Evolutionary conservation across 1,140 invertebrate species (phyloP).

Genomic region (Aphelenchoides avenae): DNA sequence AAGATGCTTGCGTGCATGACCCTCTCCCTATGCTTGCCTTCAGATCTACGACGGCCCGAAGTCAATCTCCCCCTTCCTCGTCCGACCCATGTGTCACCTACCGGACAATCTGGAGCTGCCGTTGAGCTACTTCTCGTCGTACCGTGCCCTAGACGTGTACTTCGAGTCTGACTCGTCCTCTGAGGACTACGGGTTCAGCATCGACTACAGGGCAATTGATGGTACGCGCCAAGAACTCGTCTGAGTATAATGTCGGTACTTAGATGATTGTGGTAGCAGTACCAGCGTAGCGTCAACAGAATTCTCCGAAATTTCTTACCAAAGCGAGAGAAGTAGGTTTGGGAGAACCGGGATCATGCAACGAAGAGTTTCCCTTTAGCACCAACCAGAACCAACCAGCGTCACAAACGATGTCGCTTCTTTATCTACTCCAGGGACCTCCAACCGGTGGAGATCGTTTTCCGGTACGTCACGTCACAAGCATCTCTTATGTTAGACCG

Average conservation of each 20-base stretch:
- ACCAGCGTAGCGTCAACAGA: too few species aligned
- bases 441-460: constrained; percentile 45
- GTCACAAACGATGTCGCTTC: constrained; percentile 46
- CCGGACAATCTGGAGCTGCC: constrained; percentile 21
- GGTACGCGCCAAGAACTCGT: neutral
- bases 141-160: constrained; percentile 33
- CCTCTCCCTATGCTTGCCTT: constrained; percentile 2
- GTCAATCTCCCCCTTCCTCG: constrained; percentile 43
- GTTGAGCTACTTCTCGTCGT: constrained; percentile 26
- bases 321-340: constrained; percentile 35
- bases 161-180: constrained; percentile 46
- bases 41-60: constrained; percentile 54
- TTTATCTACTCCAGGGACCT: constrained; percentile 33
- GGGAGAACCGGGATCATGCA: neutral
- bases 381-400: constrained; percentile 45
- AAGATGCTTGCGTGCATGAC: constrained; percentile 6
- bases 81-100: constrained; percentile 31
- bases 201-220: constrained; percentile 31
- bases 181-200: constrained; percentile 33
- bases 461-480: constrained; percentile 18
- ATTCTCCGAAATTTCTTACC: constrained; percentile 23
- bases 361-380: constrained; percentile 9
- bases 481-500: neutral
- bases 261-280: constrained; percentile 41
- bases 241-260: constrained; percentile 6